A percentile compares a stretch with the other conserved stretches of the same genome.
phyloP scores from a whole-genome alignment of 2,888 invertebrate species.

The Cremastobaeus sp. region DNA sequence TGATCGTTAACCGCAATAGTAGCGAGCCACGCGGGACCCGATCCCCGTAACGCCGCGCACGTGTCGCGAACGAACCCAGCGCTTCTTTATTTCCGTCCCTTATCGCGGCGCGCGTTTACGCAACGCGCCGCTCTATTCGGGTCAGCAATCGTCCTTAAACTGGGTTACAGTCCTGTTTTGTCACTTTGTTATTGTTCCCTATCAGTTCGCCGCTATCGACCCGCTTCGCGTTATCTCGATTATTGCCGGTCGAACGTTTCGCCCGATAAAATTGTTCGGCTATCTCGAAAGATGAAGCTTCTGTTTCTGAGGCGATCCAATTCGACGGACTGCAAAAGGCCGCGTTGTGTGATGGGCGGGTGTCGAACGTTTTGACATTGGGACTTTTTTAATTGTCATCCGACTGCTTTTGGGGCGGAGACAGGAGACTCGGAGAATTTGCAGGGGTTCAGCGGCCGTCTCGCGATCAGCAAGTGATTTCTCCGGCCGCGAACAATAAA shows the following conservation, averaged over 20 bases:
- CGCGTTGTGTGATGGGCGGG: no score
- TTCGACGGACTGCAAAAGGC: no score
- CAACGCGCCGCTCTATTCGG: conserved; percentile 1
- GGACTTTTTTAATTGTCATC: no score
- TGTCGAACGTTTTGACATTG: no score
- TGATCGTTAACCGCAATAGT: conserved; percentile 73
- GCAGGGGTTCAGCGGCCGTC: no score
- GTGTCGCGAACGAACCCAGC: conserved; percentile 54
- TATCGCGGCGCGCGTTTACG: conserved; percentile 23
- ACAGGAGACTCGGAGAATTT: no score
- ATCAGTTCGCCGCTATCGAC: not conserved
- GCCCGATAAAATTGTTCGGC: conserved; percentile 20
- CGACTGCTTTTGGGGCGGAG: no score
- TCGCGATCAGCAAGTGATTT: no score
- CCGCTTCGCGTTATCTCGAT: conserved; percentile 10
- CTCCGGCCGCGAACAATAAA: no score
- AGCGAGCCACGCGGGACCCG: conserved; percentile 62
- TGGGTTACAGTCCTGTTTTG: conserved; percentile 1
- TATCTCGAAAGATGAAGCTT: conserved; percentile 46
- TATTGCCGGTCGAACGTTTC: conserved; percentile 16
- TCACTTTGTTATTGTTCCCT: not conserved
- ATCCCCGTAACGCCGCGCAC: conserved; percentile 44
- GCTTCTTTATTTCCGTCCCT: conserved; percentile 30
- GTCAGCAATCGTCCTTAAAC: not conserved
- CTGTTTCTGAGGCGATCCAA: no score